A percentile compares a stretch with the other conserved stretches of the same genome.
Evolutionary conservation across 2,113 vertebrate species (phyloP).

Genomic region (Neolamprologus tretocephalus): DNA sequence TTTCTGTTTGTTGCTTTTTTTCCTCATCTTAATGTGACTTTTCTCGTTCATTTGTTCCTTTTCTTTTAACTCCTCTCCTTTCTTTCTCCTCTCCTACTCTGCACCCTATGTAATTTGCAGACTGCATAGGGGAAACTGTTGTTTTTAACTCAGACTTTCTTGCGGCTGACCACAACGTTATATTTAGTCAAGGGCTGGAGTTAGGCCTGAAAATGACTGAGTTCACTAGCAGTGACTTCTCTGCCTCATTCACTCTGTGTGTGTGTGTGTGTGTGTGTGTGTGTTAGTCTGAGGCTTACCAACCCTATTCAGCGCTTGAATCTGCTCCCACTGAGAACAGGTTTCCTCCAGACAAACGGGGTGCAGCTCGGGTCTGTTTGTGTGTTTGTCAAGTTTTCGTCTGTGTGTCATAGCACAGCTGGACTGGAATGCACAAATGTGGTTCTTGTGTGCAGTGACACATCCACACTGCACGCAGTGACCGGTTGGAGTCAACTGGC

Average conservation of each 20-base stretch:
- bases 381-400: constrained; percentile 32
- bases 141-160: constrained; percentile 63
- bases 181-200: constrained; percentile 63
- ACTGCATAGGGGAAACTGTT: constrained; percentile 54
- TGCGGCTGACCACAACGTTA: constrained; percentile 64
- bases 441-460: constrained; percentile 28
- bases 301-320: constrained; percentile 19
- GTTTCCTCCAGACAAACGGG: constrained; percentile 62
- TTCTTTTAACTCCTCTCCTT: not conserved
- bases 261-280: not conserved
- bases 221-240: constrained; percentile 40
- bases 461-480: not conserved
- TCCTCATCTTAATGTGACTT: not conserved
- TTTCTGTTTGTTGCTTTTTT: not conserved
- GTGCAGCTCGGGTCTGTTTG: constrained; percentile 31
- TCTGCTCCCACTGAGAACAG: constrained; percentile 50
- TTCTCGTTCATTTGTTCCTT: not conserved
- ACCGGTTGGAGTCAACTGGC: constrained; percentile 8
- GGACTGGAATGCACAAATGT: constrained; percentile 50
- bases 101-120: constrained; percentile 56
- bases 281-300: constrained; percentile 43
- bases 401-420: constrained; percentile 7
- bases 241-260: not conserved
- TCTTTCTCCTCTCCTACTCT: not conserved
- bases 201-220: constrained; percentile 62